Base-by-base conservation (phyloP, 2,888 invertebrate species). In the Torymus aiolomorphi region DNA sequence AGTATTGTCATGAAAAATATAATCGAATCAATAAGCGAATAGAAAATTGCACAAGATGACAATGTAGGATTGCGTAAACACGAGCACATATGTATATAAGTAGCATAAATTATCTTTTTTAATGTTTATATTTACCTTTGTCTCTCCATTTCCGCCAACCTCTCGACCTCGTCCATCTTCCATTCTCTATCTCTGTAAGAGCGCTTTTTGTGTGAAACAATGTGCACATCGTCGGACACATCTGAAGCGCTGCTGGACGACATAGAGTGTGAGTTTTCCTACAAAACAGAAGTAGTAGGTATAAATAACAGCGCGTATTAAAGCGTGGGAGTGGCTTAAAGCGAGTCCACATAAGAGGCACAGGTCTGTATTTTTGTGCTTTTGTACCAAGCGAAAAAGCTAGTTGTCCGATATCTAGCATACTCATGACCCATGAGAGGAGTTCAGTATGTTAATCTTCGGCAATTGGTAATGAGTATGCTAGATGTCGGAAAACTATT, bases 151-250 rank as follows among this genome's bases (percentile, higher is more conserved):
- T 97, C 97, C 18, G 97, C 97, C 81, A 97, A 91, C 73, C 97
- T 93, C 88, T 97, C 97, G 14, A 97, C 97, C 91, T 97, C 97
- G 88, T 96, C 96, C 94, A 96, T 95, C 92, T 97, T 97, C 76
- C 90, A 86, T 31, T 90, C 90, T 77, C 90, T 86, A 66, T 90
- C 90, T 78, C 90, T 87, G 81, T 90, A 90, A 2, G 89, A 88
- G 42, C 89, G 88, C 83, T 90, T 90, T 76, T 90, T 90, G 81
- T 90, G 91, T 82, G 91, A 91, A 76, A 88, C 90, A 92, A 93
- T 91, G 88, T 91, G 92, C 67, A 94, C 92, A 88, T 95, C 95
- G 83, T 94, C 93, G 0, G 95, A 95, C 70, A 89, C 90, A 84
- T 94, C 94, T 83, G 94, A 94, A 87, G 94, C 95, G 83, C 94